Conservation (phyloP, 1,140 invertebrate species). For the Nasonia giraulti region DNA sequence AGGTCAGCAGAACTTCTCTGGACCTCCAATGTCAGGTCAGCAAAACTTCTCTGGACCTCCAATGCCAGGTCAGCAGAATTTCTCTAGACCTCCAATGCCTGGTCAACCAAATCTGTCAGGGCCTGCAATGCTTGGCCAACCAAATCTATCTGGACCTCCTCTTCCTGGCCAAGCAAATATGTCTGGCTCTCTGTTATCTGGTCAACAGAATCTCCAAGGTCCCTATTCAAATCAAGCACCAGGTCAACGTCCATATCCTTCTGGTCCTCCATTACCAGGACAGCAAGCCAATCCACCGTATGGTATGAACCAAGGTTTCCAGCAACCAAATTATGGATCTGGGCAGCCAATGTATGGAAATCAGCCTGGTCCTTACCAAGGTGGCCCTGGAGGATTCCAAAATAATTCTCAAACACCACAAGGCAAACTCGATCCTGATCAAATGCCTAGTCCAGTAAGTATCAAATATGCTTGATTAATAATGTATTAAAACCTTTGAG, state of each 20-base stretch:
- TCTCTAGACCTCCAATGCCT: slow-evolving; percentile 58
- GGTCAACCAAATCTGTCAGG: slow-evolving; percentile 45
- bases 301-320: slow-evolving; percentile 54
- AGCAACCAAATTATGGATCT: slow-evolving; percentile 54
- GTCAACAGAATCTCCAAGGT: slow-evolving; percentile 50
- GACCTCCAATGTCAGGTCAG: slow-evolving; percentile 56
- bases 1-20: slow-evolving; percentile 47
- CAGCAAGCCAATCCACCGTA: slow-evolving; percentile 51
- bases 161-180: slow-evolving; percentile 53
- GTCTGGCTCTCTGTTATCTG: slow-evolving; percentile 42
- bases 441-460: slow-evolving; percentile 96
- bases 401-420: slow-evolving; percentile 64
- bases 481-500: slow-evolving; percentile 10
- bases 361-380: slow-evolving; percentile 66
- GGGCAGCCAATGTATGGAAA: slow-evolving; percentile 65
- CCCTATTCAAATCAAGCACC: slow-evolving; percentile 42
- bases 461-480: not conserved
- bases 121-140: slow-evolving; percentile 49
- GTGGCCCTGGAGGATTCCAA: slow-evolving; percentile 45
- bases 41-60: slow-evolving; percentile 55
- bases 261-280: slow-evolving; percentile 45
- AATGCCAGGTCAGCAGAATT: slow-evolving; percentile 53
- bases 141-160: slow-evolving; percentile 54
- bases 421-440: slow-evolving; percentile 90
- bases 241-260: slow-evolving; percentile 45